These are phyloP conservation scores for Drosophila rufa DNA, from an alignment of 1,140 invertebrate genomes.

Conservation along the genomic window DNA sequence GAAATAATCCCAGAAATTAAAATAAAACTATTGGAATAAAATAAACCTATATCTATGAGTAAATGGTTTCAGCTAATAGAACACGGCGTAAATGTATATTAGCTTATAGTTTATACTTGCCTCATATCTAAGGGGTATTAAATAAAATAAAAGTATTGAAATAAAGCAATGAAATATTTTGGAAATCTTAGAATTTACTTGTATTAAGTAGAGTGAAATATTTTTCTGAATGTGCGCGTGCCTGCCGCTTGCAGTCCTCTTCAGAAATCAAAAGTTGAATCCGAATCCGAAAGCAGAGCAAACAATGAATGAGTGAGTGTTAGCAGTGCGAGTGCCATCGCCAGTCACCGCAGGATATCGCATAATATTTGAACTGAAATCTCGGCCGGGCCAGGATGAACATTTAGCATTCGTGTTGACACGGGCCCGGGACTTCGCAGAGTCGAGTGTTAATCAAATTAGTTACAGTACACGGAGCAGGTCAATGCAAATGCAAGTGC, in stretches of 20 bases:
- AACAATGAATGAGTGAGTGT: slow-evolving; percentile 64
- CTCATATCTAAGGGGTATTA: neutral
- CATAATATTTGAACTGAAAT: slow-evolving; percentile 75
- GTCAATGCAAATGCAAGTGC: slow-evolving; percentile 51
- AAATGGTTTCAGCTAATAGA: neutral
- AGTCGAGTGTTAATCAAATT: slow-evolving; percentile 65
- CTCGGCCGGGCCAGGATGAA: slow-evolving; percentile 50
- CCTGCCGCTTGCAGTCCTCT: slow-evolving; percentile 50
- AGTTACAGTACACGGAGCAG: slow-evolving; percentile 58
- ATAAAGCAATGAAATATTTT: neutral
- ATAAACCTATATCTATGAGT: neutral
- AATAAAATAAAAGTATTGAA: too few relatives aligned
- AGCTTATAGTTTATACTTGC: neutral
- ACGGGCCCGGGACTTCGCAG: slow-evolving; percentile 18
- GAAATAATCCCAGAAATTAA: neutral
- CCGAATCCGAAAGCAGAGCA: slow-evolving; percentile 63
- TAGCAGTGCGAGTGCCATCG: slow-evolving; percentile 39
- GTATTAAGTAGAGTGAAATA: neutral
- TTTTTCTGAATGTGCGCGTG: slow-evolving; percentile 4
- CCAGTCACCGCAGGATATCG: slow-evolving; percentile 69
- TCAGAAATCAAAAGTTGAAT: slow-evolving; percentile 72
- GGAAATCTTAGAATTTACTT: too few relatives aligned
- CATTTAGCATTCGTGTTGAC: slow-evolving; percentile 64
- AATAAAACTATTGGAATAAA: neutral
- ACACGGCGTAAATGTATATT: too few relatives aligned